phyloP scores from a whole-genome alignment of 2,888 invertebrate species.

The Argyresthia goedartella region DNA sequence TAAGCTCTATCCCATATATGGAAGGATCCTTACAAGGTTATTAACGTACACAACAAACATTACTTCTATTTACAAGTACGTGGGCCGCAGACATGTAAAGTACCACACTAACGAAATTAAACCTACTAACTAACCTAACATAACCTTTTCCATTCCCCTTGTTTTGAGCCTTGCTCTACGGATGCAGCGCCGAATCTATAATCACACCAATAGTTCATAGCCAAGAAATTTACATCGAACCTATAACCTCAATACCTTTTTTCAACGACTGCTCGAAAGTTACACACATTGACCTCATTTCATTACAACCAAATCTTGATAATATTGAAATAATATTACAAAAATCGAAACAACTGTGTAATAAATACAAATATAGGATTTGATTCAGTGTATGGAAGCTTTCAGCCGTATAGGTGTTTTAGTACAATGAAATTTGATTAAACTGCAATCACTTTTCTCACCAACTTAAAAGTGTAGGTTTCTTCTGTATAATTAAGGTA shows the following conservation, averaged over 20 bases:
- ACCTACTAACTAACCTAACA: neutral
- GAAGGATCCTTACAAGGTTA: slow-evolving; percentile 6
- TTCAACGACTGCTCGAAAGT: neutral
- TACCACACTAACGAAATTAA: neutral
- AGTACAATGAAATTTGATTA: neutral
- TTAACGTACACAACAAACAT: slow-evolving; percentile 1
- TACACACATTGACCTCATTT: neutral
- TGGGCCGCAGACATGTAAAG: neutral
- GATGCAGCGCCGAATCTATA: neutral
- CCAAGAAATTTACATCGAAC: neutral
- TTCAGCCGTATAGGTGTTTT: neutral
- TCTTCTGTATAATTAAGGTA: too few species aligned
- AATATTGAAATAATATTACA: neutral
- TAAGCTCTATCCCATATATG: slow-evolving; percentile 7
- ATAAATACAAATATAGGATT: neutral
- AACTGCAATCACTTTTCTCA: neutral
- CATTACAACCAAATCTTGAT: neutral
- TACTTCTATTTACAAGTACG: neutral
- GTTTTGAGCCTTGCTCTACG: neutral
- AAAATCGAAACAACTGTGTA: neutral
- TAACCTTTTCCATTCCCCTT: neutral
- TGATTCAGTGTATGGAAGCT: neutral
- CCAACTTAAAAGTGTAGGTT: too few species aligned
- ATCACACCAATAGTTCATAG: neutral
- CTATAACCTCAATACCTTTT: neutral